Evolutionary conservation across 2,888 invertebrate species (phyloP).

Genomic region (Noctua pronuba): DNA sequence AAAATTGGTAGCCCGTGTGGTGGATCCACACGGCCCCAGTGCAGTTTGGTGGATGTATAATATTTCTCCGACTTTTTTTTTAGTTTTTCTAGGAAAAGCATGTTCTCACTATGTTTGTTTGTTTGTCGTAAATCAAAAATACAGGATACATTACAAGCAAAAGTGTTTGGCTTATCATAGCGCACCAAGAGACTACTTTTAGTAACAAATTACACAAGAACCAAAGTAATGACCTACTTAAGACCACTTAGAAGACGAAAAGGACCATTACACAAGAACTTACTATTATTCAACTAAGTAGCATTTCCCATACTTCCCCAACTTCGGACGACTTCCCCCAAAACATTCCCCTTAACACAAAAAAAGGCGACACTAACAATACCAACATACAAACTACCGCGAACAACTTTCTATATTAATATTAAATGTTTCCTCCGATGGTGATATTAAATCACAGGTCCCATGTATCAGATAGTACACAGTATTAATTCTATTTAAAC

Average conservation of each 20-base stretch:
- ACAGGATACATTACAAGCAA: not conserved
- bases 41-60: not conserved
- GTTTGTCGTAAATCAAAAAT: not conserved
- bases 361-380: constrained; percentile 50
- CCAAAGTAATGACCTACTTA: not conserved
- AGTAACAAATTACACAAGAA: constrained; percentile 4
- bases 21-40: no score
- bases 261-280: not conserved
- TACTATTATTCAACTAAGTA: not conserved
- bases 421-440: constrained; percentile 61
- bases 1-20: no score
- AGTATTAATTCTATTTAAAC: constrained; percentile 76
- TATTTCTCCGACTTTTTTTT: not conserved
- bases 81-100: not conserved
- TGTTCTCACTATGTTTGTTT: not conserved
- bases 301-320: constrained; percentile 7
- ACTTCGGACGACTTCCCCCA: constrained; percentile 9
- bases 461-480: constrained; percentile 68
- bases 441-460: constrained; percentile 74
- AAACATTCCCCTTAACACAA: constrained; percentile 29
- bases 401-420: constrained; percentile 72
- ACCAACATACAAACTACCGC: not conserved
- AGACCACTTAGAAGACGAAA: constrained; percentile 15
- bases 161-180: not conserved
- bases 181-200: not conserved